Conservation (phyloP, 2,888 invertebrate genomes). For the Empis livida region DNA sequence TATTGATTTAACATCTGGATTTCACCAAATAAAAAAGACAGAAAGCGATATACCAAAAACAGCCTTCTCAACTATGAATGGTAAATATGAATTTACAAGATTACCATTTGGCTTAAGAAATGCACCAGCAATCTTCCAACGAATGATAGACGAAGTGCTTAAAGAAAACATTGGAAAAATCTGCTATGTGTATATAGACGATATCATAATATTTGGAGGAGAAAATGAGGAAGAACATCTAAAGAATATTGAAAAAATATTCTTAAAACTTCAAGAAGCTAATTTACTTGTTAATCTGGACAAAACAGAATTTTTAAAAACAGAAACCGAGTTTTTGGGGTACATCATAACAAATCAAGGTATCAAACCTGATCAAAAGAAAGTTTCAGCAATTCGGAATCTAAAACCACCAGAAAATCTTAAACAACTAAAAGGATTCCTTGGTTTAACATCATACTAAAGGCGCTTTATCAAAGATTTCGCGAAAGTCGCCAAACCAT, state of each 20-base stretch:
- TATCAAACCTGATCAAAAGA: too few relatives aligned
- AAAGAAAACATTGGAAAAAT: slow-evolving; percentile 9
- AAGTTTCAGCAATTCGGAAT: slow-evolving; percentile 1
- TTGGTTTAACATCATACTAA: slow-evolving; percentile 3
- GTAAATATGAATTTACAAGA: slow-evolving; percentile 5
- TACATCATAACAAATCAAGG: slow-evolving; percentile 1
- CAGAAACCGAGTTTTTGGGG: neutral
- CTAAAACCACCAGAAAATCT: slow-evolving; percentile 3
- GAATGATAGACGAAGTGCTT: slow-evolving; percentile 14
- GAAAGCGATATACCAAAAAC: slow-evolving; percentile 12
- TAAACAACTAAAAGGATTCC: slow-evolving; percentile 5
- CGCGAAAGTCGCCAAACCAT: neutral
- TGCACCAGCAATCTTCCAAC: slow-evolving; percentile 11
- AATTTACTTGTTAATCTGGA: neutral
- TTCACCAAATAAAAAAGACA: slow-evolving; percentile 15
- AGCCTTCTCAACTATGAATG: slow-evolving; percentile 13
- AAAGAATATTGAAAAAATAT: neutral
- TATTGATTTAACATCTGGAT: slow-evolving; percentile 14
- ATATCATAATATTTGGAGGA: slow-evolving; percentile 4
- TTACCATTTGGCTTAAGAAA: slow-evolving; percentile 4
- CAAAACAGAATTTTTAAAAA: slow-evolving; percentile 1
- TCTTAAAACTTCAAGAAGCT: neutral
- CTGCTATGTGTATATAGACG: slow-evolving; percentile 10
- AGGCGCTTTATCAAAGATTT: neutral
- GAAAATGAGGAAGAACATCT: slow-evolving; percentile 1